A percentile compares a stretch with the other conserved stretches of the same genome.
Evolutionary conservation across 2,888 invertebrate genomes (phyloP).

Genomic region (Arge pagana): DNA sequence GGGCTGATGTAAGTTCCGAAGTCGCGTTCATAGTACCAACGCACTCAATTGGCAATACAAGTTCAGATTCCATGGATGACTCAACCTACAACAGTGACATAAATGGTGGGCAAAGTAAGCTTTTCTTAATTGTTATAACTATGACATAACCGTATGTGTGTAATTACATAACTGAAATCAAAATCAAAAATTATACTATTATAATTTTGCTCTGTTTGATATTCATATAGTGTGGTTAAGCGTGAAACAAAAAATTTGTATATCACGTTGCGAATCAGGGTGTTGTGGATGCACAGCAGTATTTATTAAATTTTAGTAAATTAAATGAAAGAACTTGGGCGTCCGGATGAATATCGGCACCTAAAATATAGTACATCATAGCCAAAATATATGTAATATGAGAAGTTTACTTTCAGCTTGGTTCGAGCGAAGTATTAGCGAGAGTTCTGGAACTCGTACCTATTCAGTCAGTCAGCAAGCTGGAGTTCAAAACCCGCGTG

Average conservation of each 20-base stretch:
- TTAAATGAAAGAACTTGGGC: too few species aligned
- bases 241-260: too few species aligned
- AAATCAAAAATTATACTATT: background rate
- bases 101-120: constrained; percentile 44
- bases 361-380: too few species aligned
- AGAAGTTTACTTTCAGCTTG: constrained; percentile 47
- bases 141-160: too few species aligned
- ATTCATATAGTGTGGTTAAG: too few species aligned
- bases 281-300: too few species aligned
- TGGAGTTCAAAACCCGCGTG: constrained; percentile 65
- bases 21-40: constrained; percentile 93
- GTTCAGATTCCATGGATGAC: constrained; percentile 44
- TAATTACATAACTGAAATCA: background rate
- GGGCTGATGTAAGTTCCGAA: constrained; percentile 94
- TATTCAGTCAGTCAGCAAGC: constrained; percentile 36
- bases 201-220: background rate
- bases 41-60: constrained; percentile 39
- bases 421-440: constrained; percentile 67
- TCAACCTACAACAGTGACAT: constrained; percentile 47
- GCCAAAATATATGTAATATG: too few species aligned
- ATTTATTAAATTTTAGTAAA: too few species aligned
- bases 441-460: constrained; percentile 44
- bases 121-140: too few species aligned
- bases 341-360: too few species aligned
- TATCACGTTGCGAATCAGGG: too few species aligned